phyloP scores from a whole-genome alignment of 92 coral and sea anemone genomes.

The Paragorgia papillata region DNA sequence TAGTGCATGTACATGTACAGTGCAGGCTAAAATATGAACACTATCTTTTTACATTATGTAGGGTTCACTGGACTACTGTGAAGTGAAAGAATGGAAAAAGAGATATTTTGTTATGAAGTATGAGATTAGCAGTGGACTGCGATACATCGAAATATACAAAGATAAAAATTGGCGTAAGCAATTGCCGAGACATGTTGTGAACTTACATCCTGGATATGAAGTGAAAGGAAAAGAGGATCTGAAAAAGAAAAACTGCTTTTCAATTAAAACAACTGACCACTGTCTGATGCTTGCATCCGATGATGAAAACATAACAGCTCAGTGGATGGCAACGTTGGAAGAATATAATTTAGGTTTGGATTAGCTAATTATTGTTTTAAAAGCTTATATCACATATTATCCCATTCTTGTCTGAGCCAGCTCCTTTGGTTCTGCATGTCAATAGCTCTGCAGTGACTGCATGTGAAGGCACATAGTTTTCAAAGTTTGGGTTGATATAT shows the following conservation, averaged over 20 bases:
- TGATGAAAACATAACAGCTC: conserved; percentile 72
- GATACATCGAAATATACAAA: conserved; percentile 81
- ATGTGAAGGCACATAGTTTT: no score
- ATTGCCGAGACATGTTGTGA: conserved; percentile 85
- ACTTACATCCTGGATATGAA: conserved; percentile 88
- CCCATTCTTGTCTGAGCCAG: no score
- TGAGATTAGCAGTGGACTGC: conserved; percentile 72
- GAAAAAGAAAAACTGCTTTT: conserved; percentile 76
- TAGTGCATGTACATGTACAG: no score
- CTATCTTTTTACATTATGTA: no score
- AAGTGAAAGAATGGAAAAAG: conserved; percentile 87
- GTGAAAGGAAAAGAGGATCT: conserved; percentile 71
- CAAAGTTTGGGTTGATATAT: no score
- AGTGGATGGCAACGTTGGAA: conserved; percentile 83
- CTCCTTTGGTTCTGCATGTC: no score
- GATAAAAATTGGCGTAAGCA: conserved; percentile 82
- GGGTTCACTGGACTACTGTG: conserved; percentile 89
- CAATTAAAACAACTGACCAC: conserved; percentile 89
- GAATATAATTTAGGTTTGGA: conserved; percentile 83
- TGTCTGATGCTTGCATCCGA: conserved; percentile 78
- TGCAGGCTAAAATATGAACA: no score
- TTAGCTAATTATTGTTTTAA: background rate
- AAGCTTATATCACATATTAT: no score
- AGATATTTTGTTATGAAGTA: conserved; percentile 93
- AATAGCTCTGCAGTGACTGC: no score